These are phyloP conservation scores for Octopus sinensis DNA, from an alignment of 1,140 invertebrate genomes.

Conservation along the genomic window DNA sequence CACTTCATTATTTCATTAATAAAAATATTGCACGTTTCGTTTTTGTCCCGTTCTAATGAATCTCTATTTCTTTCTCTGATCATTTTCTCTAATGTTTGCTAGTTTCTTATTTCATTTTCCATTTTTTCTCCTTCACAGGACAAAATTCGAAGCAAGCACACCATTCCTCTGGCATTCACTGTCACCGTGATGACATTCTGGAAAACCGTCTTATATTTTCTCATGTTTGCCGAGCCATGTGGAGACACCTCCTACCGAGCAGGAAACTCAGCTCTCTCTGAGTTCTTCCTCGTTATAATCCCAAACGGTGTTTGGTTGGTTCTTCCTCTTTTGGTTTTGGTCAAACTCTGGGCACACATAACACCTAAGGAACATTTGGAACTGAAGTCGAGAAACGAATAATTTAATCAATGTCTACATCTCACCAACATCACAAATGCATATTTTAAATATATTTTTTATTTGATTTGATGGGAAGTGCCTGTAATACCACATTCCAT, in stretches of 20 bases:
- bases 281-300: constrained; percentile 35
- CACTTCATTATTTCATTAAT: too few species aligned
- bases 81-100: too few species aligned
- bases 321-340: constrained; percentile 33
- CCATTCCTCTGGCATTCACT: constrained; percentile 33
- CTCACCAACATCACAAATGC: too few species aligned
- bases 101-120: too few species aligned
- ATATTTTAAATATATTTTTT: too few species aligned
- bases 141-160: constrained; percentile 28
- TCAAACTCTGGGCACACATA: constrained; percentile 30
- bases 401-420: too few species aligned
- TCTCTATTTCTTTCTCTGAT: too few species aligned
- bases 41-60: too few species aligned
- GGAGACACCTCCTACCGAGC: constrained; percentile 30
- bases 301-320: constrained; percentile 41
- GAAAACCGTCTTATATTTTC: constrained; percentile 47
- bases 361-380: not conserved
- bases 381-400: too few species aligned
- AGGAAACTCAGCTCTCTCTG: constrained; percentile 23
- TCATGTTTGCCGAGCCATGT: constrained; percentile 39
- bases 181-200: constrained; percentile 47
- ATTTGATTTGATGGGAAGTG: too few species aligned
- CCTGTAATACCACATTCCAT: too few species aligned
- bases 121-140: constrained; percentile 27
- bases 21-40: too few species aligned